Conservation (phyloP, 2,888 invertebrate genomes). For the Podabrus alpinus region DNA sequence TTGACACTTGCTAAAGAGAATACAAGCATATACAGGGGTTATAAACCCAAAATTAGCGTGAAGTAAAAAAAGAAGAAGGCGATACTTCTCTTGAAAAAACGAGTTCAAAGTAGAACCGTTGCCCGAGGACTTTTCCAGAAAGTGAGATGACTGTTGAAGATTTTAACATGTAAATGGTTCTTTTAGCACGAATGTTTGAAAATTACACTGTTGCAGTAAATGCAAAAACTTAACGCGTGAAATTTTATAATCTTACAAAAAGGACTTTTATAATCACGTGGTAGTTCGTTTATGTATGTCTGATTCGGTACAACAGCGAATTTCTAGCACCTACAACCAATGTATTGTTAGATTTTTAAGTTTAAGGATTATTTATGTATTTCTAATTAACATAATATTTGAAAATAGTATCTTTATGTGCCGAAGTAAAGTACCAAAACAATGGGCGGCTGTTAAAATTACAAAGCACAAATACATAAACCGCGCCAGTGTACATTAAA, state of each 20-base stretch:
- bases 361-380: neutral
- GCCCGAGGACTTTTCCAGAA: slow-evolving; percentile 18
- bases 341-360: neutral
- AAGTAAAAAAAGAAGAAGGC: slow-evolving; percentile 12
- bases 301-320: neutral
- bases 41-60: slow-evolving; percentile 23
- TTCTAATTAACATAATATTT: neutral
- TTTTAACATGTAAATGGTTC: slow-evolving; percentile 6
- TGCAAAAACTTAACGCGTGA: neutral
- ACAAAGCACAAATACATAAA: neutral
- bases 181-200: slow-evolving; percentile 7
- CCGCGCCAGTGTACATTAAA: neutral
- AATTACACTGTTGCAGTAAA: slow-evolving; percentile 12
- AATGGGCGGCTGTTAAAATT: neutral
- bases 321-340: neutral
- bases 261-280: neutral
- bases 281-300: too few relatives aligned
- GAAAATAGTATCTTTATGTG: neutral
- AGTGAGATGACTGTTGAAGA: slow-evolving; percentile 22
- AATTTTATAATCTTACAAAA: neutral
- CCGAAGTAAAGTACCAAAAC: neutral
- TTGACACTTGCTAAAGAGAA: neutral
- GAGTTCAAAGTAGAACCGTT: slow-evolving; percentile 24
- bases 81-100: slow-evolving; percentile 12
- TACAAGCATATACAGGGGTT: neutral